Base-by-base conservation (phyloP, 2,113 vertebrate species). In the Aspiorhynchus laticeps region DNA sequence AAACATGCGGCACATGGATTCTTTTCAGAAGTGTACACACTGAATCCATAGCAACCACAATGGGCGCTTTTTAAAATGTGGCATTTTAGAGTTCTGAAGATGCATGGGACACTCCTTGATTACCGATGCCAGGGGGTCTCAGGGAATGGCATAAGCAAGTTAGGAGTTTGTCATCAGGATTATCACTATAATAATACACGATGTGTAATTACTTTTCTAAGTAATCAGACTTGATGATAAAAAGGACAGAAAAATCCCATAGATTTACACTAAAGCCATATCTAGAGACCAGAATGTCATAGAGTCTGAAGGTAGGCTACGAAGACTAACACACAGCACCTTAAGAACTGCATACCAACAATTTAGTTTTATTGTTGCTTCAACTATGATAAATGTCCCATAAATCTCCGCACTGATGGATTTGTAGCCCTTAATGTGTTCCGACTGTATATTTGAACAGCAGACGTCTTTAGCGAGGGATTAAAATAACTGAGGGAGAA, bases 31-130 rank as follows among this genome's bases (percentile, higher is more conserved):
- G 92, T 94, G 88, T 86, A 92, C 91, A 88, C 79, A 88, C 90
- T 93, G 83, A 95, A 91, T 91, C 95, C 95, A 94, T 95, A 93
- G 96, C 93, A 94, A 96, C 95, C 86, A 90, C 6, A 88, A 90
- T 89, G 90, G 84, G 28, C 7, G 83, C 43, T 90, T 90, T 84
- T 90, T 89, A 93, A 94, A 88, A 92, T 88, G 93, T 93, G 92
- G 92, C 90, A 93, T 93, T 94, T 92, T 91, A 87, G 87, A 92
- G 88, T 87, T 85, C 86, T 76, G 74, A 81, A 85, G 88, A 77
- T 51, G 75, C 85, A 81, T 77, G 71, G 51, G 83, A 85, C 71
- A 89, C 56, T 48, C 15, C 88, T 82, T 76, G 43, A 82, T 76
- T 85, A 48, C 36, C 63, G 17, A 28, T 12, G 38, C 65, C 78